Percentiles rank a stretch among this genome's conserved stretches.
Evolutionary conservation across 2,797 vertebrate genomes (phyloP).

Genomic region (Oreochromis mossambicus): DNA sequence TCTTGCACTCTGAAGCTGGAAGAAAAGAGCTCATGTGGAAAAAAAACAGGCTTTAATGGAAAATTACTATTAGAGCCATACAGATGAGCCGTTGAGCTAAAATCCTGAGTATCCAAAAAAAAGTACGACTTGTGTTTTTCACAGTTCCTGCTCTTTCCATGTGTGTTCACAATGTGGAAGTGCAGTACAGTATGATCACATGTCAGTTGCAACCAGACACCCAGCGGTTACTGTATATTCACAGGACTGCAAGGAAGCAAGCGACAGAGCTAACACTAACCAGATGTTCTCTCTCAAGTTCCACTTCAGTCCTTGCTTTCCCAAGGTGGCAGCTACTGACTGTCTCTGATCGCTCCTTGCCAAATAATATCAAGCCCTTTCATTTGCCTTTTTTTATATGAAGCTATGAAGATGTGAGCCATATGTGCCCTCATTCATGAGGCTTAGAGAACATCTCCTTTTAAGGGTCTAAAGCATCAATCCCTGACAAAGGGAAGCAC

Average conservation of each 20-base stretch:
- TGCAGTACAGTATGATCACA: background rate
- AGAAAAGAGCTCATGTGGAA: background rate
- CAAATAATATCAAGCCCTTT: slow-evolving; percentile 35
- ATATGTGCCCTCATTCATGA: slow-evolving; percentile 49
- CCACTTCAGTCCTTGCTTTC: slow-evolving; percentile 15
- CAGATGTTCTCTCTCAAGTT: slow-evolving; percentile 61
- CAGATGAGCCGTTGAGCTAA: slow-evolving; percentile 17
- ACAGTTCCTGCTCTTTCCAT: background rate
- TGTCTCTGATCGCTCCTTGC: slow-evolving; percentile 8
- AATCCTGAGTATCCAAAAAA: background rate
- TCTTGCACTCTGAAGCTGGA: background rate
- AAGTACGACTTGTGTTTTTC: background rate
- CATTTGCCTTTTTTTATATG: background rate
- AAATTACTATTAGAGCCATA: slow-evolving; percentile 51
- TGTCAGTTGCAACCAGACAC: background rate
- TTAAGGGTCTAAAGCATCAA: slow-evolving; percentile 51
- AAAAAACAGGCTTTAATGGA: slow-evolving; percentile 24
- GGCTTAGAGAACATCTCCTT: slow-evolving; percentile 60
- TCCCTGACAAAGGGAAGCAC: background rate
- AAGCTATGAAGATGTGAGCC: slow-evolving; percentile 44
- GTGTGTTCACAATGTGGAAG: background rate
- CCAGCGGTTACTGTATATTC: background rate
- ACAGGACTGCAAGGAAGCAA: background rate
- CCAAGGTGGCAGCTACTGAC: slow-evolving; percentile 47
- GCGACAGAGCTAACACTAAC: slow-evolving; percentile 48